Base-by-base conservation (phyloP, 2,888 invertebrate species). In the Autographa pulchrina region DNA sequence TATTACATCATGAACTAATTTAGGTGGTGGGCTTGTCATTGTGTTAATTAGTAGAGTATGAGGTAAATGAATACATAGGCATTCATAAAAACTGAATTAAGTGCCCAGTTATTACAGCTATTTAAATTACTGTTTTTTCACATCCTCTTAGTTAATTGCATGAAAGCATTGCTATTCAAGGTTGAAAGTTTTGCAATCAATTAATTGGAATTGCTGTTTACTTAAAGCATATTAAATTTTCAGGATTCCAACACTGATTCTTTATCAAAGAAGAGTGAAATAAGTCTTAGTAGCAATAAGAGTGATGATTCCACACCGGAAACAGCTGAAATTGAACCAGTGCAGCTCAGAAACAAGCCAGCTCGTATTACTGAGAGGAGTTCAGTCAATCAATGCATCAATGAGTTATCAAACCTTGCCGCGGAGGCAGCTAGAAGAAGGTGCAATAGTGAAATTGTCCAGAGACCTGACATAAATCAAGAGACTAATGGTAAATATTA, bases 301-400 rank as follows among this genome's bases (percentile, higher is more conserved):
- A 84, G 92, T 86, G 93, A 94, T 85, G 94, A 94, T 64, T 90
- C 92, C 14, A 86, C 90, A 35, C 80, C 88, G 13, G 94, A 94
- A 75, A 85, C 86, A 48, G 85, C 77, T 31, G 94, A 93, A 88
- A 84, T 84, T 78, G 93, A 95, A 74, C 94, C 94, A 73, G 95
- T 96, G 69, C 93, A 91, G 83, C 89, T 95, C 48, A 91, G 96
- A 73, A 91, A 84, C 48, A 96, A 94, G 77, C 91, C 93, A 1
- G 88, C 89, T 41, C 89, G 89, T 61, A 81, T 92, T 35, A 94
- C 92, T 2, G 96, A 96, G 77, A 89, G 96, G 68, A 96, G 92
- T 81, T 96, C 96, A 1, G 96, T 97, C 13, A 96, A 97, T 86
- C 97, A 97, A 91, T 97, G 97, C 89, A 97, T 97, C 82, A 97